Percentiles rank a stretch among this genome's conserved stretches.
Conservation (phyloP, 2,888 invertebrate species). For the Lasius platythorax region DNA sequence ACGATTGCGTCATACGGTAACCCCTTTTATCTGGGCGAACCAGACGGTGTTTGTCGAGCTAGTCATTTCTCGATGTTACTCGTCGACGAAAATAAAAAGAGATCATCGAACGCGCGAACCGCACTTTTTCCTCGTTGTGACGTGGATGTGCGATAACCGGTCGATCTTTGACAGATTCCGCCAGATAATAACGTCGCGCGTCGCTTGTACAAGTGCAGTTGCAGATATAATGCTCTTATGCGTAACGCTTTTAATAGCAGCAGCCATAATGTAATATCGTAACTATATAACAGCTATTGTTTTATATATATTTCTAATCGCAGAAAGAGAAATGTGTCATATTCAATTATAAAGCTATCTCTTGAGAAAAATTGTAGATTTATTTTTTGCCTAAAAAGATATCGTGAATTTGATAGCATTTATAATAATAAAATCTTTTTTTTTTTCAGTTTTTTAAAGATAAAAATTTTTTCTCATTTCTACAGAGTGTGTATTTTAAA, state of each 20-base stretch:
- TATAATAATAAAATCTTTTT: neutral
- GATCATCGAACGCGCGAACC: conserved; percentile 36
- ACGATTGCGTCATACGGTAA: conserved; percentile 35
- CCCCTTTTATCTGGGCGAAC: conserved; percentile 29
- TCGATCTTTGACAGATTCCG: conserved; percentile 39
- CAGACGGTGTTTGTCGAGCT: conserved; percentile 44
- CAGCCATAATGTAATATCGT: neutral
- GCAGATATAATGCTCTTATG: conserved; percentile 17
- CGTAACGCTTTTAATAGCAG: neutral
- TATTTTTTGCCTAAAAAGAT: neutral
- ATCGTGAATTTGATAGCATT: neutral
- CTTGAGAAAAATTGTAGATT: neutral
- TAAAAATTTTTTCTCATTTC: neutral
- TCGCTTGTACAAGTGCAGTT: conserved; percentile 32
- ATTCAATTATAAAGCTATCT: neutral
- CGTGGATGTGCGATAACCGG: conserved; percentile 24
- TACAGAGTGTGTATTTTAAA: neutral
- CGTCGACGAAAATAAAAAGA: conserved; percentile 43
- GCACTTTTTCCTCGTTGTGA: conserved; percentile 50
- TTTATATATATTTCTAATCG: neutral
- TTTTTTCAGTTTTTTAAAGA: neutral
- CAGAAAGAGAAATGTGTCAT: neutral
- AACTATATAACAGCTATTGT: neutral
- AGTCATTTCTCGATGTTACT: conserved; percentile 30
- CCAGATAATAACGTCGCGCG: conserved; percentile 12